Evolutionary conservation across 2,797 vertebrate species (phyloP), one percentile per base, ranked within the genome.

Genomic region (Eospalax fontanierii): DNA sequence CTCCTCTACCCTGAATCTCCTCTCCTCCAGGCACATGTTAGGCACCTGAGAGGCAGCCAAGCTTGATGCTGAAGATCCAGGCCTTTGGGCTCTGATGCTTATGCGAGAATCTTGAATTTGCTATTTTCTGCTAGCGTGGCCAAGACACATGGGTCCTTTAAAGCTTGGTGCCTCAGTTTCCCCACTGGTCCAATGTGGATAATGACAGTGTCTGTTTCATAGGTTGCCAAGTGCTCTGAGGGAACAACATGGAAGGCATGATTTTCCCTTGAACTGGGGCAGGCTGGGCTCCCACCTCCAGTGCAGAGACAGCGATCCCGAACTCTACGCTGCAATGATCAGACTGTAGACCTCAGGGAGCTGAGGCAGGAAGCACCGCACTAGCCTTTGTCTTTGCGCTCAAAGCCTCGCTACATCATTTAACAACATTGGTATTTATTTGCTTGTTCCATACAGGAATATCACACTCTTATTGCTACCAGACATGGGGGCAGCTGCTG

Each of bases 371-470:
- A 38, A 35, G 70, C 28, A 2, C 33, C 50, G 30, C 1, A 1
- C 8, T 10, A 1, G 9, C n/a, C 26, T 28, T 57, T 0, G 1
- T 7, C 61, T 66, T 35, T 16, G n/a, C 1, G 8, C 40, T 28
- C 16, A 68, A 54, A 85, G 5, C 26, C 4, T 21, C 9, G 1
- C 0, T 4, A n/a, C 19, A 38, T 40, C 68, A 10, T 22, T 33
- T 63, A 30, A 40, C 21, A 15, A 15, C 2, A 40, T 6, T 7
- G 24, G 19, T 94, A 10, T 16, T 33, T 26, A 30, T 35, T 79
- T 57, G n/a, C 63, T 38, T 30, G 18, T 73, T 46, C 35, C 8
- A 10, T 40, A 30, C 5, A 2, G 18, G 71, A 28, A 57, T 28
- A 15, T 16, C 46, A 14, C 46, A n/a, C 4, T 14, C 14, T 70